A percentile compares a stretch with the other conserved stretches of the same genome.
phyloP scores from a whole-genome alignment of 2,888 invertebrate species.

The Gibbula magus region DNA sequence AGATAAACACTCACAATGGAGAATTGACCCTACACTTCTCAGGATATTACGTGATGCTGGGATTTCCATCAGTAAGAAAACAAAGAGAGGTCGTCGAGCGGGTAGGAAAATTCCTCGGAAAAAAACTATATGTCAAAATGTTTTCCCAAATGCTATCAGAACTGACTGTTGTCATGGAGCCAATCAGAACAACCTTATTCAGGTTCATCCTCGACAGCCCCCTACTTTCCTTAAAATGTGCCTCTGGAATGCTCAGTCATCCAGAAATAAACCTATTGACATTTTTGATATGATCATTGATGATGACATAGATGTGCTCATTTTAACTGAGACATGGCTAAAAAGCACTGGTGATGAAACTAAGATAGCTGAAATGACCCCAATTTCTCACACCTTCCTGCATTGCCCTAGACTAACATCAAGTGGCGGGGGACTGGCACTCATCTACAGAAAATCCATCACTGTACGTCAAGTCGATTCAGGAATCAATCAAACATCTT shows the following conservation, averaged over 20 bases:
- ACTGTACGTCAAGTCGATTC: background rate
- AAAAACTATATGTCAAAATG: too few species aligned
- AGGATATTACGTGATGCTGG: too few species aligned
- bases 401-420: background rate
- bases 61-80: too few species aligned
- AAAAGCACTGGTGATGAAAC: background rate
- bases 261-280: background rate
- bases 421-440: background rate
- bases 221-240: background rate
- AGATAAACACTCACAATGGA: too few species aligned
- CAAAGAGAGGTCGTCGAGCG: too few species aligned
- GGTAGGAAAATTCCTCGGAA: too few species aligned
- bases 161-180: too few species aligned
- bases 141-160: too few species aligned
- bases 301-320: background rate
- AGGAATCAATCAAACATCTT: background rate
- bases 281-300: background rate
- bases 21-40: too few species aligned
- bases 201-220: background rate
- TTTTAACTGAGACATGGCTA: background rate
- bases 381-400: background rate
- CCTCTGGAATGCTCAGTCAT: background rate
- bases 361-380: background rate
- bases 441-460: background rate
- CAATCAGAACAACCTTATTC: background rate